Evolutionary conservation across 2,797 vertebrate species (phyloP).

Genomic region (Buceros bicornis): DNA sequence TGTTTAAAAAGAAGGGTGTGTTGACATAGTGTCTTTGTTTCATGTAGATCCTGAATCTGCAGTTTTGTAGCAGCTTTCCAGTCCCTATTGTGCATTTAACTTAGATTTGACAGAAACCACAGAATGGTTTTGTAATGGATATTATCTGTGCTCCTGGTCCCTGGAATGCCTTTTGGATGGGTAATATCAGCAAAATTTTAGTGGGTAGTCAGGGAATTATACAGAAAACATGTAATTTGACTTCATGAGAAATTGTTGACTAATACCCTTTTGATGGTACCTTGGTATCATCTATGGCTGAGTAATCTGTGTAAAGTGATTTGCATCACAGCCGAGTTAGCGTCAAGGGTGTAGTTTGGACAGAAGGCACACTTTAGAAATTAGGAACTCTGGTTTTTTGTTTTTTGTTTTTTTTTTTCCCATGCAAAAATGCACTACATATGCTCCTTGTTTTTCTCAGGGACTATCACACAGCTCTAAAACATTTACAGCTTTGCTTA

Average conservation of each 20-base stretch:
- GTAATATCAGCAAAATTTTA: slow-evolving; percentile 83
- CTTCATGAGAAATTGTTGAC: slow-evolving; percentile 74
- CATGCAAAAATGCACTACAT: slow-evolving; percentile 75
- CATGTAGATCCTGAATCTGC: slow-evolving; percentile 66
- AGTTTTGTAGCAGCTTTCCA: slow-evolving; percentile 58
- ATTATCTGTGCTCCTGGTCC: slow-evolving; percentile 65
- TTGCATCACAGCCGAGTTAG: slow-evolving; percentile 67
- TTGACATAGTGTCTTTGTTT: slow-evolving; percentile 67
- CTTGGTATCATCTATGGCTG: slow-evolving; percentile 69
- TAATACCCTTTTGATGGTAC: slow-evolving; percentile 70
- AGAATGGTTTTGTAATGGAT: slow-evolving; percentile 74
- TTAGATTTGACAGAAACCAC: slow-evolving; percentile 73
- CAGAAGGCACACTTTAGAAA: slow-evolving; percentile 77
- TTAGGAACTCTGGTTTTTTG: slow-evolving; percentile 27
- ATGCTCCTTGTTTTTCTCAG: slow-evolving; percentile 78
- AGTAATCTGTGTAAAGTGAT: slow-evolving; percentile 78
- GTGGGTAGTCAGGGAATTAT: slow-evolving; percentile 77
- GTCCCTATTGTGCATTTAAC: slow-evolving; percentile 75
- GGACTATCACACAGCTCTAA: slow-evolving; percentile 68
- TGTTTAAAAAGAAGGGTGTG: background rate
- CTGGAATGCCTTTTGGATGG: slow-evolving; percentile 77
- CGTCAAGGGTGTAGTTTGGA: slow-evolving; percentile 75
- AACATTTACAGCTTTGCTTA: slow-evolving; percentile 73
- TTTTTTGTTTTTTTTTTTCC: slow-evolving; percentile 17
- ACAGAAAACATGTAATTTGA: slow-evolving; percentile 77